phyloP scores from a whole-genome alignment of 2,797 vertebrate genomes.

The Characodon lateralis region DNA sequence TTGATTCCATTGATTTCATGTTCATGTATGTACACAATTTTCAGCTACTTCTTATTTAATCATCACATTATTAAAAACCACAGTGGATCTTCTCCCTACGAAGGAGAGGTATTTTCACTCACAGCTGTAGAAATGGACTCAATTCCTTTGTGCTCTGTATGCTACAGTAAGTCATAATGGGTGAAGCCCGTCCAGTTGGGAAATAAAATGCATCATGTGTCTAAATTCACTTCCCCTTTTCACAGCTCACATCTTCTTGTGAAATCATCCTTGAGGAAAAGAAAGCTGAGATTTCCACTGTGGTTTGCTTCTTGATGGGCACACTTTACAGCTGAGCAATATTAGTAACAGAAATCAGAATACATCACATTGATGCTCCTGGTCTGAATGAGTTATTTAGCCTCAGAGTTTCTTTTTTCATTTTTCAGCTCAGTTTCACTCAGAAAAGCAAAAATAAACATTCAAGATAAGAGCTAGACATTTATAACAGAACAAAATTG shows the following conservation, averaged over 20 bases:
- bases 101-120: neutral
- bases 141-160: conserved; percentile 16
- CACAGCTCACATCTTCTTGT: conserved; percentile 15
- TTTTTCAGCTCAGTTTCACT: neutral
- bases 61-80: neutral
- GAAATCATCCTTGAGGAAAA: conserved; percentile 9
- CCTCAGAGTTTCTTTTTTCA: neutral
- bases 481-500: conserved; percentile 5
- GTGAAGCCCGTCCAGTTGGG: conserved; percentile 11
- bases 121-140: neutral
- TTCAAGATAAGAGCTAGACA: neutral
- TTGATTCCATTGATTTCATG: neutral
- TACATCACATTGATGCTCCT: neutral
- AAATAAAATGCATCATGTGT: conserved; percentile 8
- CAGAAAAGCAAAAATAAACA: neutral
- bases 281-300: conserved; percentile 9
- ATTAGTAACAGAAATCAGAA: conserved; percentile 9
- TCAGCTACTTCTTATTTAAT: neutral
- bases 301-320: conserved; percentile 7
- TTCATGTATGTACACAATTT: too few species aligned
- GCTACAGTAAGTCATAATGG: conserved; percentile 18
- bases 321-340: conserved; percentile 5
- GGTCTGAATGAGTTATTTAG: neutral
- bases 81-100: neutral
- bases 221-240: conserved; percentile 4